Percentiles rank a stretch among this genome's conserved stretches.
Conservation (phyloP, 1,140 invertebrate species). For the Brachionus angularis region DNA sequence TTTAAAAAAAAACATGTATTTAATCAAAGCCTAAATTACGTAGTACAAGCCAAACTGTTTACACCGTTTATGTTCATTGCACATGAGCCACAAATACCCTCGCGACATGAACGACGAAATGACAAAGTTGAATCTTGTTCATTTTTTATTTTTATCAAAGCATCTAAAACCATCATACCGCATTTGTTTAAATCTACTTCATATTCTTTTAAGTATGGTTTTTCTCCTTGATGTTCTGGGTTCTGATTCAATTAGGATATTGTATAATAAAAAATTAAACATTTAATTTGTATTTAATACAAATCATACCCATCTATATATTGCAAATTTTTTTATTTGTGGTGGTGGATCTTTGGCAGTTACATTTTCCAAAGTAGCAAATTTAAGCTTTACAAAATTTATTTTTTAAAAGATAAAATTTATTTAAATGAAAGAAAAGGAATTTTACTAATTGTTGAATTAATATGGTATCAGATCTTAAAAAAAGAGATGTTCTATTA, state of each 20-base stretch:
- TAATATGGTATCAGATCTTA: no score
- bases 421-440: background rate
- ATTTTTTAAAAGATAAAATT: background rate
- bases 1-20: no score
- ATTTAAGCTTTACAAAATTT: conserved; percentile 14
- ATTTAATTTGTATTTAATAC: background rate
- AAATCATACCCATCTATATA: conserved; percentile 69
- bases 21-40: no score
- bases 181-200: conserved; percentile 83
- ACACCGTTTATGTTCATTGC: conserved; percentile 95
- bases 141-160: conserved; percentile 95
- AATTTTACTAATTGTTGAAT: background rate
- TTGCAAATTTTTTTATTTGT: conserved; percentile 73
- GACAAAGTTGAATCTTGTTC: conserved; percentile 92
- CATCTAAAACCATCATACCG: conserved; percentile 95
- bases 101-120: conserved; percentile 87
- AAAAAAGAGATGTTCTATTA: no score
- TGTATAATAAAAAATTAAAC: background rate
- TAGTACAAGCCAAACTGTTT: conserved; percentile 91
- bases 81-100: conserved; percentile 95
- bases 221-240: conserved; percentile 81
- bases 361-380: background rate
- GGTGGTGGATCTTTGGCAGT: conserved; percentile 36
- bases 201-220: conserved; percentile 85
- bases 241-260: conserved; percentile 58